Base-by-base conservation (phyloP, 1,140 invertebrate species). In the Tribolium madens region DNA sequence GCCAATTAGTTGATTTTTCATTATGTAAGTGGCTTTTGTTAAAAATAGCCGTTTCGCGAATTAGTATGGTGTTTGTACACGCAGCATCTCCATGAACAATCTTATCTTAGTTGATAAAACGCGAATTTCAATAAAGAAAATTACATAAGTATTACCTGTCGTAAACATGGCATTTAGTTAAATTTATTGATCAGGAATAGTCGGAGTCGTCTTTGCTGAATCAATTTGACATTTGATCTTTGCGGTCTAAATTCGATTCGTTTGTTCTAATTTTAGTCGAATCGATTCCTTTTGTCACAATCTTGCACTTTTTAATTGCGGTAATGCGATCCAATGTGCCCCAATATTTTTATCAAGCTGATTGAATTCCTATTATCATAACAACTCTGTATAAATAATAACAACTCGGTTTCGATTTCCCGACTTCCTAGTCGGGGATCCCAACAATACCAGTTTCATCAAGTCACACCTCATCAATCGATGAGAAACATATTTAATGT, bases 211-310 rank as follows among this genome's bases (percentile, higher is more conserved):
- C 52, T 57, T 21, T 21, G 13, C 15, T 57, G n/a, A 42, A 42
- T 42, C 36, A 42, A 18, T 31, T 33, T 64, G 57, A 64, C 57
- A 64, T 64, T 64, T 64, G 57, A 31, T 64, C 57, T 64, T 64
- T 57, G 14, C 10, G n/a, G 57, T n/a, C 26, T 64, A 33, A 64
- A 64, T 64, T 64, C 14, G 57, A 64, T 64, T 21, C 57, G 31
- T 21, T 33, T n/a, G n/a, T 12, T 14, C 57, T 64, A 60, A 64
- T 64, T 64, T 64, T 33, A 33, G 57, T 31, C 9, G 18, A 33
- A 64, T 64, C 14, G 26, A 64, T 60, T 26, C 17, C 9, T 15
- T 60, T 60, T 60, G 21, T 60, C 53, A 31, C 10, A 60, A 60
- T 10, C 5, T 52, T 33, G 26, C 57, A 64, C 31, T 64, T 31